Conservation (phyloP, 2,888 invertebrate genomes). For the Volucella zonaria region DNA sequence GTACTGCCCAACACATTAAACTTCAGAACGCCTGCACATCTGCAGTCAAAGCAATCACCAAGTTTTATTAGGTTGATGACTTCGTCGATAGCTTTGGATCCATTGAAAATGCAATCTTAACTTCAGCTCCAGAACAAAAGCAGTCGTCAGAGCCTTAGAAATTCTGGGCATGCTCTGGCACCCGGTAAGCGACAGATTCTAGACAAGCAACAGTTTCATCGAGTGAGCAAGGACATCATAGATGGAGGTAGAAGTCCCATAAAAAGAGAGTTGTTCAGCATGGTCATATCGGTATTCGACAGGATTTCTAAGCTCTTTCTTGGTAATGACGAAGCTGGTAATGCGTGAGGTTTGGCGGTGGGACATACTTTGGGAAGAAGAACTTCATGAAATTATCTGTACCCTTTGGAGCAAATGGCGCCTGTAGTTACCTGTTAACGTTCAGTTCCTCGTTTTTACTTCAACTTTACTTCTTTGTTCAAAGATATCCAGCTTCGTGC, state of each 20-base stretch:
- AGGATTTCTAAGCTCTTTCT: conserved; percentile 40
- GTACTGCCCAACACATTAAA: too few species aligned
- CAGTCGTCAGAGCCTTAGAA: too few species aligned
- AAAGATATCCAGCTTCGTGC: conserved; percentile 15
- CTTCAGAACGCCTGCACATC: too few species aligned
- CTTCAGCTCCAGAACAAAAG: too few species aligned
- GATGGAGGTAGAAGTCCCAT: conserved; percentile 27
- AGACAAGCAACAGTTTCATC: conserved; percentile 33
- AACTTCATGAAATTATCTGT: conserved; percentile 27
- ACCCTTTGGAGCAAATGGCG: conserved; percentile 23
- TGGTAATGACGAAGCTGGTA: conserved; percentile 41
- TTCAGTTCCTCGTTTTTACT: conserved; percentile 10
- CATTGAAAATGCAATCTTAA: not conserved
- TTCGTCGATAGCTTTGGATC: conserved; percentile 8
- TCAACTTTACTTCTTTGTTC: not conserved
- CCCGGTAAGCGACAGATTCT: conserved; percentile 57
- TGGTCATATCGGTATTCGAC: conserved; percentile 59
- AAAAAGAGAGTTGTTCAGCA: conserved; percentile 38
- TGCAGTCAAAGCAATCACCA: not conserved
- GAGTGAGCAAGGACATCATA: conserved; percentile 32
- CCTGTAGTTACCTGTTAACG: not conserved
- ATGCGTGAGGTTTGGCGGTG: conserved; percentile 47
- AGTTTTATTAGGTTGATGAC: conserved; percentile 2
- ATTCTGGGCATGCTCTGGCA: conserved; percentile 74
- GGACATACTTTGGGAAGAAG: conserved; percentile 37